phyloP scores from a whole-genome alignment of 1,140 invertebrate species.

The Uloborus diversus region DNA sequence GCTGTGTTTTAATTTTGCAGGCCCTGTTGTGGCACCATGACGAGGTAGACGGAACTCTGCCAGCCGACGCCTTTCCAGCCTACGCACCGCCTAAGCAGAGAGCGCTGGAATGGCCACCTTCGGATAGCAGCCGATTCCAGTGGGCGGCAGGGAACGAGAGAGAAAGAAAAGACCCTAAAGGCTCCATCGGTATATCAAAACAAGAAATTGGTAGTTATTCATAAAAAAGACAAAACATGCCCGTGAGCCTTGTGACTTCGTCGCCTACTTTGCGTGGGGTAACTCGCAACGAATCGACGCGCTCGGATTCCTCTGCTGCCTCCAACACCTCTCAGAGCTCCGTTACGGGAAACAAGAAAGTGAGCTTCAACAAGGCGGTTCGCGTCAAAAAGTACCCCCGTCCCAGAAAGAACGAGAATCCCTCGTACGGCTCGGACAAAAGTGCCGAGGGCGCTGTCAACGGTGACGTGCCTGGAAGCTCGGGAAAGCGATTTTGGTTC shows the following conservation, averaged over 20 bases:
- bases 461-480: conserved; percentile 12
- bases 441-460: not conserved
- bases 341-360: conserved; percentile 51
- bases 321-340: conserved; percentile 33
- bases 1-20: too few species aligned
- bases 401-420: conserved; percentile 9
- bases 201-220: too few species aligned
- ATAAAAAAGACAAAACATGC: conserved; percentile 32
- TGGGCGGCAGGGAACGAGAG: not conserved
- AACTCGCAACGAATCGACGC: conserved; percentile 39
- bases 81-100: conserved; percentile 6
- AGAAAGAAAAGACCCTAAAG: not conserved
- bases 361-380: conserved; percentile 56
- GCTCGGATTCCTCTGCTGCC: conserved; percentile 45
- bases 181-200: conserved; percentile 19
- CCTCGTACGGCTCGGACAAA: not conserved
- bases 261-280: conserved; percentile 25
- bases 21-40: conserved; percentile 3
- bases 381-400: conserved; percentile 55
- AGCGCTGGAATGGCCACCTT: conserved; percentile 18
- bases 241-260: conserved; percentile 43
- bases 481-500: conserved; percentile 55
- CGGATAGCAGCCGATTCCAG: conserved; percentile 10
- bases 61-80: conserved; percentile 39
- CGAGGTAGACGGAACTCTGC: not conserved